A percentile compares a stretch with the other conserved stretches of the same genome.
phyloP scores from a whole-genome alignment of 2,888 invertebrate genomes.

The Noctua pronuba region DNA sequence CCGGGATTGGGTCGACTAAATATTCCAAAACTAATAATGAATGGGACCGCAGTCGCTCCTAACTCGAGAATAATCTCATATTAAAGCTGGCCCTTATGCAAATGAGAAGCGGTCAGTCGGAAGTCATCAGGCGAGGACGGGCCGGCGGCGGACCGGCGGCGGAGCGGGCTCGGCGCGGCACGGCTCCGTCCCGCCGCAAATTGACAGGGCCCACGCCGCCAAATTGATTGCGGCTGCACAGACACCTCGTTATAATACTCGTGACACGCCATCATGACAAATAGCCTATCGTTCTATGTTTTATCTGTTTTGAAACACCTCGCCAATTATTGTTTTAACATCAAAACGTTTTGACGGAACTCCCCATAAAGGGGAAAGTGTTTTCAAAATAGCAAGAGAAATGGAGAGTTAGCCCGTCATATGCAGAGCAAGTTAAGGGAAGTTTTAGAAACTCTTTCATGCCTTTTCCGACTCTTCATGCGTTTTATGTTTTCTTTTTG shows the following conservation, averaged over 20 bases:
- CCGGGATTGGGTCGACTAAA: constrained; percentile 80
- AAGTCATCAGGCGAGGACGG: constrained; percentile 84
- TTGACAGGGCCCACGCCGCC: constrained; percentile 82
- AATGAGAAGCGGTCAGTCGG: constrained; percentile 88
- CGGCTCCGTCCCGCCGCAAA: constrained; percentile 74
- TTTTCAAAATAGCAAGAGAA: constrained; percentile 30
- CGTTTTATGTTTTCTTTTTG: background rate
- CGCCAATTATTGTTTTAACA: constrained; percentile 41
- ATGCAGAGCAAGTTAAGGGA: constrained; percentile 26
- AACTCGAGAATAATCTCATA: constrained; percentile 88
- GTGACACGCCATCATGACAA: constrained; percentile 71
- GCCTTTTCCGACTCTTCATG: background rate
- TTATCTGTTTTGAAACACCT: constrained; percentile 64
- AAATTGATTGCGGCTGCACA: constrained; percentile 85
- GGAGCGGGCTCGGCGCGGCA: constrained; percentile 59
- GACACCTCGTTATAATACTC: constrained; percentile 81
- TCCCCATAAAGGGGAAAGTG: constrained; percentile 11
- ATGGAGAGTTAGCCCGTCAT: constrained; percentile 14
- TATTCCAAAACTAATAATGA: constrained; percentile 88
- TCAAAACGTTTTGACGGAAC: constrained; percentile 35
- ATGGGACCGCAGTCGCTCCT: constrained; percentile 80
- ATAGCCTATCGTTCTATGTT: constrained; percentile 67
- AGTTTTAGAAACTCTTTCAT: constrained; percentile 23
- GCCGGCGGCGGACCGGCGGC: constrained; percentile 62
- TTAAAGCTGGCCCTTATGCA: constrained; percentile 89